Evolutionary conservation across 53 echinoderm and acorn worm genomes (phyloP), one percentile per base, ranked within the genome.

Genomic region (Pentamera pediparva): DNA sequence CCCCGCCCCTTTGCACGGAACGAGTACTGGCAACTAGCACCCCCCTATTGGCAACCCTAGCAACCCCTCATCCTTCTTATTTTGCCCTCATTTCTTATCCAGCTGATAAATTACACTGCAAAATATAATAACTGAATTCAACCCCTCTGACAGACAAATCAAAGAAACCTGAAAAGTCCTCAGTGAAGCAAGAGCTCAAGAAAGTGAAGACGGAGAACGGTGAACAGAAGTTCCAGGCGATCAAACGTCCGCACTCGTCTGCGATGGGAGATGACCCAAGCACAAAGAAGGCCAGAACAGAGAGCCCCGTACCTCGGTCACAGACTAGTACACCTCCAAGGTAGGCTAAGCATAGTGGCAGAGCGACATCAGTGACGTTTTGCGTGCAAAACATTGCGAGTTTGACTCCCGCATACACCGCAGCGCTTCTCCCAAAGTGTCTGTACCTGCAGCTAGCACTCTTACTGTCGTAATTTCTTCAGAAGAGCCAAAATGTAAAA

Each of bases 271-370:
- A 84, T 47, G 57, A 58, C 5, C 70, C 79, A 30, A 77, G 82
- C 21, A 57, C 79, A 17, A 92, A 89, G 89, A 85, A 62, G 62
- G 41, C 39, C 11, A 77, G 79, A 39, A 85, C 80, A 17, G 92
- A 89, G 47, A 89, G 85, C 39, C 79, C 82, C 47, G 62, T 76
- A 0, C 73, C 83, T 15, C 25, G 67, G 35, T 70, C 71, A 70
- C 52, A 74, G 8, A 78, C 65, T 41, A 82, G 81, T 57, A 79
- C 79, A 55, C 80, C 88, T 20, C 78, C 82, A 71, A 82, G 85
- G 89, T 92, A 82, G 79, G 85, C 50, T 20, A 11, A n/a, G n/a
- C 15, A 36, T 45, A 32, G n/a, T n/a, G n/a, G n/a, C n/a, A n/a
- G n/a, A n/a, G n/a, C n/a, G n/a, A n/a, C n/a, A n/a, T n/a, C n/a